A percentile compares a stretch with the other conserved stretches of the same genome.
Evolutionary conservation across 2,888 invertebrate genomes (phyloP).

Genomic region (Pollenia angustigena): DNA sequence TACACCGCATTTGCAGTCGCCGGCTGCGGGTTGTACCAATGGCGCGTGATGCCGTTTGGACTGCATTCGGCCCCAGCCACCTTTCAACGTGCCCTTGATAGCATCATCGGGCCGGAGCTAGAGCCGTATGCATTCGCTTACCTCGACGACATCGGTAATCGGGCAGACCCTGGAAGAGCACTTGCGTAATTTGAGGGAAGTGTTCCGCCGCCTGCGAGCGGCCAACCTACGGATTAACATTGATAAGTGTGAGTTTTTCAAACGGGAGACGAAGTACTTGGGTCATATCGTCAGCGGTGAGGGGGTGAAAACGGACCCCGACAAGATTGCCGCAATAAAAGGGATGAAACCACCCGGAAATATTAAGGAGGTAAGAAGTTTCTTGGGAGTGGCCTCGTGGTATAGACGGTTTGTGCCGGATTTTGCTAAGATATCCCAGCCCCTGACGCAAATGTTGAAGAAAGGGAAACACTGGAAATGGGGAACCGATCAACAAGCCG

Average conservation of each 20-base stretch:
- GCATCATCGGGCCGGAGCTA: neutral
- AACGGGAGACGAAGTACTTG: conserved; percentile 37
- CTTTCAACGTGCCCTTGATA: neutral
- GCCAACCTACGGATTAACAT: conserved; percentile 24
- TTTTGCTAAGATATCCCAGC: no score
- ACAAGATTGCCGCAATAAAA: conserved; percentile 43
- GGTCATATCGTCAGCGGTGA: conserved; percentile 49
- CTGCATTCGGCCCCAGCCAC: neutral
- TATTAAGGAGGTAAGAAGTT: no score
- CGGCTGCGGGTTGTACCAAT: neutral
- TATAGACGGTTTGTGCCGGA: no score
- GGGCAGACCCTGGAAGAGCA: neutral
- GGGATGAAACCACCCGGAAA: no score
- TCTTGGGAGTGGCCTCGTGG: no score
- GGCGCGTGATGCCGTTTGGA: neutral
- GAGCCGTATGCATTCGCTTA: neutral
- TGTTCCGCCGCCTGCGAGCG: conserved; percentile 15
- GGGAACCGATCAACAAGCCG: no score
- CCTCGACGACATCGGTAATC: neutral
- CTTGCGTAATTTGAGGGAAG: neutral
- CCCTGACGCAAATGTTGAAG: no score
- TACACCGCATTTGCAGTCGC: no score
- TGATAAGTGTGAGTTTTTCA: conserved; percentile 33
- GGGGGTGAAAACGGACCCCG: conserved; percentile 52
- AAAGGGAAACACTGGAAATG: no score